Conservation (phyloP, 2,113 vertebrate species). For the Lynx canadensis region DNA sequence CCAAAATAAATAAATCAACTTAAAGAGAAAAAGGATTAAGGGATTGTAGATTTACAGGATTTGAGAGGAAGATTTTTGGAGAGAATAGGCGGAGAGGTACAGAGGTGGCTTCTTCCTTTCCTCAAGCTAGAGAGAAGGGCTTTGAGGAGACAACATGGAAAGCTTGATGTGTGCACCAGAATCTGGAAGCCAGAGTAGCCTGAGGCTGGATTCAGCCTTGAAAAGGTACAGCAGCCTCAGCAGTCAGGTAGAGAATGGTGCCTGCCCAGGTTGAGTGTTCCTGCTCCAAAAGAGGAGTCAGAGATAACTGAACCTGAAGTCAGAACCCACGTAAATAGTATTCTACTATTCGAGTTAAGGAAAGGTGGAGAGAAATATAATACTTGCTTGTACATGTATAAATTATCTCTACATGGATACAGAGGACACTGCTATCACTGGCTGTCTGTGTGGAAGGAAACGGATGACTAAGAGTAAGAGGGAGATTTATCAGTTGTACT, state of each 20-base stretch:
- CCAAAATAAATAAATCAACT: too few relatives aligned
- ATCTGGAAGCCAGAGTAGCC: not conserved
- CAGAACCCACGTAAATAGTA: not conserved
- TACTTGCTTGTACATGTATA: not conserved
- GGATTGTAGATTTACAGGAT: not conserved
- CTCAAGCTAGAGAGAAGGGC: not conserved
- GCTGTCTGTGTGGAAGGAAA: not conserved
- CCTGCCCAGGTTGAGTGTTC: not conserved
- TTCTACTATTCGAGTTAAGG: not conserved
- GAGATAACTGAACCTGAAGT: not conserved
- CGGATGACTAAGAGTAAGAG: not conserved
- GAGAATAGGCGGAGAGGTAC: not conserved
- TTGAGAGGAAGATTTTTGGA: not conserved
- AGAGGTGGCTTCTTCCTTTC: not conserved
- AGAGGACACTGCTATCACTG: not conserved
- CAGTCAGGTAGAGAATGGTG: not conserved
- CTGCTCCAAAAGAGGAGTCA: not conserved
- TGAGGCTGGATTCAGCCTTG: not conserved
- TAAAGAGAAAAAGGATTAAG: not conserved
- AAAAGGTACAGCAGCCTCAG: not conserved
- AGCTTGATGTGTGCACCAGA: not conserved
- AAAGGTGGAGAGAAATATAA: not conserved
- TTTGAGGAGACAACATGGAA: not conserved
- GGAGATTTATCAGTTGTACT: not conserved
- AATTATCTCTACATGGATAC: not conserved